These are phyloP conservation scores for Platycheirus rosarum DNA, from an alignment of 2,888 invertebrate species.

Conservation along the genomic window DNA sequence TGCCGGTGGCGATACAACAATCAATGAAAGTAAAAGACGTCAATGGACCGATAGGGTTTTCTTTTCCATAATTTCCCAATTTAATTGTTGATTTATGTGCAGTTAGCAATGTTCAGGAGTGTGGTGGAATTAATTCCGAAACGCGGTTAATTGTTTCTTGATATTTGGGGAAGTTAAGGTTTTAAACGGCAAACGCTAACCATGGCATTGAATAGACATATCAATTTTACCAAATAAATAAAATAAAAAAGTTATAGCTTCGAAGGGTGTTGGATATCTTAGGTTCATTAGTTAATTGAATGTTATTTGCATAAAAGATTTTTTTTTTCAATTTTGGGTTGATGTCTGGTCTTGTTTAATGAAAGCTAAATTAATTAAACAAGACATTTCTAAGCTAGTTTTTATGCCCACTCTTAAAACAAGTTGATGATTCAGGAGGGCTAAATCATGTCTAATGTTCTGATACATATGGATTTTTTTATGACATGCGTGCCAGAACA, in stretches of 20 bases:
- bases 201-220: slow-evolving; percentile 45
- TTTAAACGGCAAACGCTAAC: slow-evolving; percentile 41
- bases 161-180: slow-evolving; percentile 2
- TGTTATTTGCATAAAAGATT: slow-evolving; percentile 39
- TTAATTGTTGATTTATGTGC: slow-evolving; percentile 64
- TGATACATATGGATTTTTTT: slow-evolving; percentile 7
- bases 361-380: slow-evolving; percentile 34
- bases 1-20: not conserved
- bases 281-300: slow-evolving; percentile 51
- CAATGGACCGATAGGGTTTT: slow-evolving; percentile 12
- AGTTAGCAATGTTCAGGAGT: slow-evolving; percentile 11
- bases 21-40: not conserved
- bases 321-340: not conserved
- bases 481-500: slow-evolving; percentile 12
- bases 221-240: slow-evolving; percentile 35
- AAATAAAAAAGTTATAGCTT: not conserved
- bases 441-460: not conserved
- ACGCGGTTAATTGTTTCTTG: slow-evolving; percentile 50
- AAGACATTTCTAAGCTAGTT: slow-evolving; percentile 13
- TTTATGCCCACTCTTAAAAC: not conserved
- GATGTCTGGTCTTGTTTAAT: slow-evolving; percentile 12
- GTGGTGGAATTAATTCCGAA: slow-evolving; percentile 54
- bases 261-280: slow-evolving; percentile 46
- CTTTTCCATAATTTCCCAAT: slow-evolving; percentile 64
- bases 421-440: slow-evolving; percentile 17